Percentiles rank a stretch among this genome's conserved stretches.
phyloP scores from a whole-genome alignment of 2,888 invertebrate genomes.

The Drosophila niveifrons region DNA sequence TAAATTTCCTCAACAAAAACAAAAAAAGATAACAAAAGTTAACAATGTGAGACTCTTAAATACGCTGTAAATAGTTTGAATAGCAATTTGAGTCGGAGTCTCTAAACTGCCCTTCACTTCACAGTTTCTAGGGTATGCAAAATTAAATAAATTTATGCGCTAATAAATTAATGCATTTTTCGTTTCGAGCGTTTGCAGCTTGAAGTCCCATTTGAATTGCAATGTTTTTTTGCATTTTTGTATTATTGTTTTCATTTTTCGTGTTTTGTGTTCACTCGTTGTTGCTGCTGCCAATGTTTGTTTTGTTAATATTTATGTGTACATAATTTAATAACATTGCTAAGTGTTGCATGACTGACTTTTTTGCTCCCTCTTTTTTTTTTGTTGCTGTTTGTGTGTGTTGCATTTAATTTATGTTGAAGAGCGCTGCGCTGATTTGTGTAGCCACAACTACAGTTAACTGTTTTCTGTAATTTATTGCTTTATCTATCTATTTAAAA shows the following conservation, averaged over 20 bases:
- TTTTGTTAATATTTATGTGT: slow-evolving; percentile 48
- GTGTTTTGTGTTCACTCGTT: too few species aligned
- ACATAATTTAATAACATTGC: slow-evolving; percentile 49
- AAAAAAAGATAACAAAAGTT: neutral
- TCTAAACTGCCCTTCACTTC: neutral
- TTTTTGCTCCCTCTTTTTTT: slow-evolving; percentile 10
- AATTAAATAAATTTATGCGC: slow-evolving; percentile 57
- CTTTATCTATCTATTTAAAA: neutral
- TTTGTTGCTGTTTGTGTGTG: too few species aligned
- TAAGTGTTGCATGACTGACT: slow-evolving; percentile 20
- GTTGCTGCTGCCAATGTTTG: slow-evolving; percentile 19
- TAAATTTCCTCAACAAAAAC: slow-evolving; percentile 16
- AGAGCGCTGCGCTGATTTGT: slow-evolving; percentile 33
- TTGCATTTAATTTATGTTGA: slow-evolving; percentile 23
- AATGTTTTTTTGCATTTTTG: slow-evolving; percentile 18
- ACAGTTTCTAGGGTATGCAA: neutral
- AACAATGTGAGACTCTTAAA: neutral
- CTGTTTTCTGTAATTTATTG: slow-evolving; percentile 25
- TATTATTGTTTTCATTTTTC: neutral
- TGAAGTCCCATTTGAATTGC: slow-evolving; percentile 49
- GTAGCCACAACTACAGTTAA: slow-evolving; percentile 37
- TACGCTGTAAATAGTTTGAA: neutral
- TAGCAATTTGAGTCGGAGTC: neutral
- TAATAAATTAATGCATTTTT: slow-evolving; percentile 60
- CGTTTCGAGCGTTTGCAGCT: slow-evolving; percentile 38